These are phyloP conservation scores for Schizopygopsis malacanthus DNA, from an alignment of 2,797 vertebrate species.

Conservation along the genomic window DNA sequence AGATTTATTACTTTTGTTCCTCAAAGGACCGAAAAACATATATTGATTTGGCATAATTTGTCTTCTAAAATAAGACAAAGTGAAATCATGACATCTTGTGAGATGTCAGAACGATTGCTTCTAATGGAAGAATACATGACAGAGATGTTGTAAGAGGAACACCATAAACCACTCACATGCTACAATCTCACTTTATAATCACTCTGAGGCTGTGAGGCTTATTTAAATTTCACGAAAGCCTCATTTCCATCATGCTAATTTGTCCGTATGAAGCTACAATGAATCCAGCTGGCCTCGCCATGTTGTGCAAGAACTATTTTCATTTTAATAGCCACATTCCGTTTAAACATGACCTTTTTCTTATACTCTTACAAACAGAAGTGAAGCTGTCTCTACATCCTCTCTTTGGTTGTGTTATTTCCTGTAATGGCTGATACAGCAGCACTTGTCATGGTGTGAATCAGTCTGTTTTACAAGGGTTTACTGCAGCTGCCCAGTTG, in stretches of 20 bases:
- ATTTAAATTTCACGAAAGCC: slow-evolving; percentile 27
- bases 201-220: not conserved
- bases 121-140: not conserved
- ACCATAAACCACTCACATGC: not conserved
- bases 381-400: not conserved
- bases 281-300: slow-evolving; percentile 3
- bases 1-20: not conserved
- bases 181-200: not conserved
- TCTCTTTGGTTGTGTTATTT: slow-evolving; percentile 12
- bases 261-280: not conserved
- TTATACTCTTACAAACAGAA: not conserved
- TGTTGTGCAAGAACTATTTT: not conserved
- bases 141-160: not conserved
- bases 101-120: not conserved
- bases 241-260: slow-evolving; percentile 19
- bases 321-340: not conserved
- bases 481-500: not conserved
- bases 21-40: not conserved
- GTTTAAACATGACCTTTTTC: not conserved
- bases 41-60: not conserved
- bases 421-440: not conserved
- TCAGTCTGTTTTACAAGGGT: not conserved
- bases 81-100: not conserved
- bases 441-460: not conserved
- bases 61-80: not conserved